Conservation (phyloP, 2,888 invertebrate genomes). For the Actias luna region DNA sequence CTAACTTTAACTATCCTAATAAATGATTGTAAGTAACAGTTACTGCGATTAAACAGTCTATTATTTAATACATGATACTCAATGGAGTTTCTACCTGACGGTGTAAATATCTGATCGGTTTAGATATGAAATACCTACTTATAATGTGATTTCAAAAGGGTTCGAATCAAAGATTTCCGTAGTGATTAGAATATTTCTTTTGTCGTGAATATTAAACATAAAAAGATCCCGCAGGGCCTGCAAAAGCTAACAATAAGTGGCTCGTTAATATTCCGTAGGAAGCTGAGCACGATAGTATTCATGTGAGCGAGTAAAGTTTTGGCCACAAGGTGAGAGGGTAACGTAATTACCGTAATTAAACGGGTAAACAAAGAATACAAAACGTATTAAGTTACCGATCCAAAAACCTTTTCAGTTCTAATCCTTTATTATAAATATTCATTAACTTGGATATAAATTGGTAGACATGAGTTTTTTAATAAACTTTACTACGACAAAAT, state of each 20-base stretch:
- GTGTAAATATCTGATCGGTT: too few species aligned
- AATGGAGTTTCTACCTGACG: too few species aligned
- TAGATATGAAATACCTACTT: too few species aligned
- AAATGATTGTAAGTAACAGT: too few species aligned
- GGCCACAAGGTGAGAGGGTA: constrained; percentile 37
- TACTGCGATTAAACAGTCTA: too few species aligned
- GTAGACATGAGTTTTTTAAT: neutral
- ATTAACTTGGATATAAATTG: neutral
- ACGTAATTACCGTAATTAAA: constrained; percentile 11
- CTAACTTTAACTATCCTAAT: too few species aligned
- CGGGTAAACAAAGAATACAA: constrained; percentile 8
- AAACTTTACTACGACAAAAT: too few species aligned
- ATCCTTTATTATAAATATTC: neutral
- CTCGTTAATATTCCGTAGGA: constrained; percentile 57
- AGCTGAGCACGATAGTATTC: constrained; percentile 52
- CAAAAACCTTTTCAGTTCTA: neutral
- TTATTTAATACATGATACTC: too few species aligned
- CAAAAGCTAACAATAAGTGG: constrained; percentile 54
- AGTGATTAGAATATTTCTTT: constrained; percentile 38
- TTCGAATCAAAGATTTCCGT: constrained; percentile 35
- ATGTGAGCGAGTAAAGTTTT: constrained; percentile 44
- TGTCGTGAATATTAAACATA: constrained; percentile 42
- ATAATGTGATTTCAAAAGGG: neutral
- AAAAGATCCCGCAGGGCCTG: constrained; percentile 46
- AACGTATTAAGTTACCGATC: neutral